Evolutionary conservation across 2,113 vertebrate genomes (phyloP).

Genomic region (Cyanistes caeruleus): DNA sequence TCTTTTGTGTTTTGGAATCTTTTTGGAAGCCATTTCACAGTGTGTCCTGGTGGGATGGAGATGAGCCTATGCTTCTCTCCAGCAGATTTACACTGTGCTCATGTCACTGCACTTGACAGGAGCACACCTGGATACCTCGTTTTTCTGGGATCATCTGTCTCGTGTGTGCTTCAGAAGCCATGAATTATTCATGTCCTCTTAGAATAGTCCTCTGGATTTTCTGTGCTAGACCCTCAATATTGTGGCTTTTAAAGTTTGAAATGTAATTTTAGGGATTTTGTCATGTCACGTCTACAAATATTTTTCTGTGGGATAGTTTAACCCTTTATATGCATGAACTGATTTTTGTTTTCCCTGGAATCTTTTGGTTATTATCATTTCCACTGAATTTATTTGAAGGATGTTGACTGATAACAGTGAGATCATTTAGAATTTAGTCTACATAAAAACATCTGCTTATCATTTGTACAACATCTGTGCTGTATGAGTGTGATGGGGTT

Average conservation of each 20-base stretch:
- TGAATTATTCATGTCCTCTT: slow-evolving; percentile 50
- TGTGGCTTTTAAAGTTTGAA: slow-evolving; percentile 3
- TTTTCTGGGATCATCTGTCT: slow-evolving; percentile 51
- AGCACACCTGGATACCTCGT: slow-evolving; percentile 38
- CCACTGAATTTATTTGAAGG: not conserved
- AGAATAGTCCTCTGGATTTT: slow-evolving; percentile 40
- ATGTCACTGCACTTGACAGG: slow-evolving; percentile 43
- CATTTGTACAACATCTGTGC: slow-evolving; percentile 28
- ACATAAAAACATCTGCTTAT: slow-evolving; percentile 19
- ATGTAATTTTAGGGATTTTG: not conserved
- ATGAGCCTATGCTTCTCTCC: not conserved
- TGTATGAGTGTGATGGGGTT: not conserved
- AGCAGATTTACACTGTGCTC: slow-evolving; percentile 33
- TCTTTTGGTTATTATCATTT: not conserved
- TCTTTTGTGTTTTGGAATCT: not conserved
- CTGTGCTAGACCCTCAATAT: not conserved
- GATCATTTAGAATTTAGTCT: slow-evolving; percentile 4
- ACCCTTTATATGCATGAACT: not conserved
- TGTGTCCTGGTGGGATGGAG: not conserved
- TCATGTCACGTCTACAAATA: not conserved
- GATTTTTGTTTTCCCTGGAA: not conserved
- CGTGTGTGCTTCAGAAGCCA: slow-evolving; percentile 33
- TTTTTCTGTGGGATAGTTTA: not conserved
- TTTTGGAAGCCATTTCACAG: not conserved
- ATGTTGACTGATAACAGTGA: not conserved